These are phyloP conservation scores for Camelus dromedarius DNA, from an alignment of 2,113 vertebrate species.

Conservation along the genomic window DNA sequence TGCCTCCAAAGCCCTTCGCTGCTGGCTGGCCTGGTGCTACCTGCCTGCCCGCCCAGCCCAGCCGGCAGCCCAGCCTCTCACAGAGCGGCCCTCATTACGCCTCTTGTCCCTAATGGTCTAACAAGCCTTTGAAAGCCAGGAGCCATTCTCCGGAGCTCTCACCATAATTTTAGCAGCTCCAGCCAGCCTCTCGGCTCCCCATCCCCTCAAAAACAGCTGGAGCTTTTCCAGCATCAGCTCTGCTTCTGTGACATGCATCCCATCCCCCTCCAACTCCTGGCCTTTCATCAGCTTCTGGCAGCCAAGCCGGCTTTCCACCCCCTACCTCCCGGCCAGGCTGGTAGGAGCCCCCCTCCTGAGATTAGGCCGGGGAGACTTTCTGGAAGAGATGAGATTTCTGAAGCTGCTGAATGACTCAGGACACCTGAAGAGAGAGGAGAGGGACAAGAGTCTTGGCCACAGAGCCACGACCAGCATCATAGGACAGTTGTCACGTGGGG, in stretches of 20 bases:
- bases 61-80: not conserved
- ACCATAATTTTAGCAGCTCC: constrained; percentile 74
- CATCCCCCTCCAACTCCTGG: not conserved
- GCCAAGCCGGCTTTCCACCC: not conserved
- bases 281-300: constrained; percentile 22
- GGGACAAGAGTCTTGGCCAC: not conserved
- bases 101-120: constrained; percentile 76
- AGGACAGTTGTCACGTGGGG: not conserved
- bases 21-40: not conserved
- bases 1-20: constrained; percentile 18
- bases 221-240: not conserved
- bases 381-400: not conserved
- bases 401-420: constrained; percentile 4
- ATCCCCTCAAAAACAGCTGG: not conserved
- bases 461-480: not conserved
- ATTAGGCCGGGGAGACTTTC: not conserved
- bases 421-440: not conserved
- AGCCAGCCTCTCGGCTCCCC: constrained; percentile 7
- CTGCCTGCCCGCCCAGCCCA: constrained; percentile 26
- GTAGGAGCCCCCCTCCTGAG: not conserved
- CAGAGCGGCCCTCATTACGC: constrained; percentile 73
- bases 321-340: not conserved
- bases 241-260: not conserved
- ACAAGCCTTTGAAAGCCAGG: constrained; percentile 66
- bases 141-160: constrained; percentile 71